Evolutionary conservation across 2,888 invertebrate genomes (phyloP).

Genomic region (Cephus spinipes): DNA sequence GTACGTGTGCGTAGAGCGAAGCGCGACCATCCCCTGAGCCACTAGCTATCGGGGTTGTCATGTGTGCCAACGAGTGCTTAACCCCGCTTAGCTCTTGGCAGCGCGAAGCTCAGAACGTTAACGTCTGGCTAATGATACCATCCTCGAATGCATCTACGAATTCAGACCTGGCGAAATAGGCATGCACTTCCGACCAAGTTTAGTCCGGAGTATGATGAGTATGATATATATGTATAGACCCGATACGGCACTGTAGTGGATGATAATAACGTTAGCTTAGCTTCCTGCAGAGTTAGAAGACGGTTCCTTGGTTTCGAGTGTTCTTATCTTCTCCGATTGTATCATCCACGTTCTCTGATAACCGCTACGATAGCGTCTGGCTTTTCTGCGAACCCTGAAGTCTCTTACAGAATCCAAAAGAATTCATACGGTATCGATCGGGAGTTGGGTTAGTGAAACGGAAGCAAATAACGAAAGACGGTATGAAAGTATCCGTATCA

Average conservation of each 20-base stretch:
- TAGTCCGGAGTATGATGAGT: not conserved
- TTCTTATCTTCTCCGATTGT: not conserved
- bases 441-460: not conserved
- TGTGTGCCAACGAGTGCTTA: slow-evolving; percentile 24
- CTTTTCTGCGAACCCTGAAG: not conserved
- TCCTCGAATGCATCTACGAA: not conserved
- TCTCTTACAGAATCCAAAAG: not conserved
- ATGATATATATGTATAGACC: not conserved
- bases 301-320: not conserved
- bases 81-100: slow-evolving; percentile 26
- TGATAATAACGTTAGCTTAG: not conserved
- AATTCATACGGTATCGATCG: not conserved
- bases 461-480: not conserved
- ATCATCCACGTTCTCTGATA: not conserved
- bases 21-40: not conserved
- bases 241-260: not conserved
- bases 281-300: not conserved
- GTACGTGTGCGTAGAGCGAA: not conserved
- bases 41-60: not conserved
- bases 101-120: slow-evolving; percentile 9
- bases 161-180: not conserved
- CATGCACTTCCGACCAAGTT: not conserved
- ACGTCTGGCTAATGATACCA: slow-evolving; percentile 18
- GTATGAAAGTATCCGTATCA: too few relatives aligned
- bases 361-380: not conserved